Conservation (phyloP, 2,888 invertebrate species). For the Lymantria monacha region DNA sequence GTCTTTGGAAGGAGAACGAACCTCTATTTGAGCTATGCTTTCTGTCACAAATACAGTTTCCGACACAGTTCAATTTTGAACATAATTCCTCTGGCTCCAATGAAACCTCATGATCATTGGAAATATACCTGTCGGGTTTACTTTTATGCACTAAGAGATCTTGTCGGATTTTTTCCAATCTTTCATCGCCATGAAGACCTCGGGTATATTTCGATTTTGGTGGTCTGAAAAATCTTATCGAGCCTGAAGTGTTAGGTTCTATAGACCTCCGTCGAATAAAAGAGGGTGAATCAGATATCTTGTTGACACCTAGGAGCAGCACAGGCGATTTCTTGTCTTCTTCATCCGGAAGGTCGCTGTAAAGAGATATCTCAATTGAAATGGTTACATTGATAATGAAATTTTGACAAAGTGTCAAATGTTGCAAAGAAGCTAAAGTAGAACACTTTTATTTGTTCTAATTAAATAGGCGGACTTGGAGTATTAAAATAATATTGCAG, state of each 20-base stretch:
- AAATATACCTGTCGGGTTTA: conserved; percentile 70
- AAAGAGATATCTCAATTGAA: conserved; percentile 41
- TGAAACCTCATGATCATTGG: conserved; percentile 62
- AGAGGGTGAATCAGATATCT: conserved; percentile 73
- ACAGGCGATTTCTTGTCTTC: conserved; percentile 83
- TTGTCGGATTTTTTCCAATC: conserved; percentile 72
- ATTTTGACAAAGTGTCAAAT: conserved; percentile 2
- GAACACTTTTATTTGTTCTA: neutral
- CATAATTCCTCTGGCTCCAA: conserved; percentile 63
- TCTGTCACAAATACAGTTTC: conserved; percentile 69
- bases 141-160: conserved; percentile 71
- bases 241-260: conserved; percentile 64
- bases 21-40: conserved; percentile 66
- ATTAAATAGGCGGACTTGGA: neutral
- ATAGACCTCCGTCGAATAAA: conserved; percentile 66
- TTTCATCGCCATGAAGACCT: conserved; percentile 71
- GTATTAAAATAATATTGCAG: neutral
- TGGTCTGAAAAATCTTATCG: conserved; percentile 71
- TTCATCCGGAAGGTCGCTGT: conserved; percentile 84
- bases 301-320: conserved; percentile 83
- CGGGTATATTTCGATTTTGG: conserved; percentile 73
- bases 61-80: conserved; percentile 63
- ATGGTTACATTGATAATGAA: conserved; percentile 3
- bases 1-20: conserved; percentile 71
- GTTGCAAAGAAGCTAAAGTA: conserved; percentile 7